Evolutionary conservation across 2,797 vertebrate genomes (phyloP).

Genomic region (Danio aesculapii): DNA sequence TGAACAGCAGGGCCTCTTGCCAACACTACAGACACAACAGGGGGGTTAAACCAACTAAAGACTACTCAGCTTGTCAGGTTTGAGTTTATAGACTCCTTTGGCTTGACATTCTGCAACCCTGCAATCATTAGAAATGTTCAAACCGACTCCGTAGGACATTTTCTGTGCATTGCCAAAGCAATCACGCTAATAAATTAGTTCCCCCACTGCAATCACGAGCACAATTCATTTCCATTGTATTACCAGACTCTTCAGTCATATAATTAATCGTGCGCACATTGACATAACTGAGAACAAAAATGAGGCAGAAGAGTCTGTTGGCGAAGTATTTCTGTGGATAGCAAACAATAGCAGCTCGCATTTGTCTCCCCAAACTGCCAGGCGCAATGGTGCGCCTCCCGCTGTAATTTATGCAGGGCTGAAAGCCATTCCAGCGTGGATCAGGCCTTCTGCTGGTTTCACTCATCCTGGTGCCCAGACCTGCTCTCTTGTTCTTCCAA

Average conservation of each 20-base stretch:
- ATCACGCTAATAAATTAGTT: conserved; percentile 38
- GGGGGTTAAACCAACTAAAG: conserved; percentile 55
- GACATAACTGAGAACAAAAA: conserved; percentile 18
- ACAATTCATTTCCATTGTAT: conserved; percentile 45
- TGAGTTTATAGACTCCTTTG: conserved; percentile 37
- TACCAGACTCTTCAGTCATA: conserved; percentile 38
- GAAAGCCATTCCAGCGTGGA: conserved; percentile 59
- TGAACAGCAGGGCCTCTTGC: conserved; percentile 46
- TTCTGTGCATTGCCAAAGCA: neutral
- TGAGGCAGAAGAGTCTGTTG: conserved; percentile 8
- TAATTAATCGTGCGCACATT: conserved; percentile 12
- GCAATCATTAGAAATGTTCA: conserved; percentile 23
- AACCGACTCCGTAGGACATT: conserved; percentile 10
- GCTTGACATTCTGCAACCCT: conserved; percentile 43
- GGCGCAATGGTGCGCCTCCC: conserved; percentile 57
- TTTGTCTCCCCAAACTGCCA: conserved; percentile 60
- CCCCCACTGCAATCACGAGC: neutral
- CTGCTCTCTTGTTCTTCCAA: conserved; percentile 64
- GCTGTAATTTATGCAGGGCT: conserved; percentile 78
- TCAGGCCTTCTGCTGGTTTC: conserved; percentile 74
- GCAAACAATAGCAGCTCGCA: conserved; percentile 58
- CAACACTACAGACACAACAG: conserved; percentile 44
- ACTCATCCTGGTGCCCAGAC: conserved; percentile 59
- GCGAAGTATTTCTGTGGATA: neutral
- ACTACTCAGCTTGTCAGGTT: conserved; percentile 50